These are phyloP conservation scores for Pica pica DNA, from an alignment of 2,113 vertebrate genomes.

Conservation along the genomic window DNA sequence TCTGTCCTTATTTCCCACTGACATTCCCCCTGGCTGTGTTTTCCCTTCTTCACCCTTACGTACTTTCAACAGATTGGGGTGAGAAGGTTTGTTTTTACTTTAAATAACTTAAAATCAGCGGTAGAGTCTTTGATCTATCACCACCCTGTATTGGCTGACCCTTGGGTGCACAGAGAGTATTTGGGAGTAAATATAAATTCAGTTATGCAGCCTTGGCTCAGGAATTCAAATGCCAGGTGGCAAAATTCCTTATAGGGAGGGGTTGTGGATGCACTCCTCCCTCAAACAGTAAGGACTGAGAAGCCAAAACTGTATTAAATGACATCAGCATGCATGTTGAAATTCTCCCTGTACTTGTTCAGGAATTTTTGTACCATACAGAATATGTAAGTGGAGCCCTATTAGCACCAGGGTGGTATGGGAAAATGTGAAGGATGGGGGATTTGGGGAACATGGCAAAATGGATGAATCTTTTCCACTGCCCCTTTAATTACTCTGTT, in stretches of 20 bases:
- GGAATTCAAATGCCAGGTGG: background rate
- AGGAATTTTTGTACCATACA: background rate
- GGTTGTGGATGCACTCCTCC: background rate
- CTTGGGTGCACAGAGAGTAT: background rate
- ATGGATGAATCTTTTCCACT: background rate
- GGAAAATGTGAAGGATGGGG: background rate
- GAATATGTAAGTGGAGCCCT: background rate
- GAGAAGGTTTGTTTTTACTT: conserved; percentile 42
- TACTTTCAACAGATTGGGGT: conserved; percentile 36
- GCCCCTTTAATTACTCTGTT: background rate
- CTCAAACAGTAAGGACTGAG: background rate
- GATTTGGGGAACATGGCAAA: background rate
- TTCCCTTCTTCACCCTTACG: conserved; percentile 8
- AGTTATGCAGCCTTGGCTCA: background rate
- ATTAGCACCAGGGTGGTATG: background rate
- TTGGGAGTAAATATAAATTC: background rate
- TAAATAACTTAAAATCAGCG: conserved; percentile 26
- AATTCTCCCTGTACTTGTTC: background rate
- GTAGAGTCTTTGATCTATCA: background rate
- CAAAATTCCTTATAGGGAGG: background rate
- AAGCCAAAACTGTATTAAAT: background rate
- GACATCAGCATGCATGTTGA: accelerated
- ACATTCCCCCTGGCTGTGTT: conserved; percentile 44
- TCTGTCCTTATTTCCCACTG: conserved; percentile 1
- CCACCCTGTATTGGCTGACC: background rate